Evolutionary conservation across 2,888 invertebrate genomes (phyloP).

Genomic region (Hanleya hanleyi): DNA sequence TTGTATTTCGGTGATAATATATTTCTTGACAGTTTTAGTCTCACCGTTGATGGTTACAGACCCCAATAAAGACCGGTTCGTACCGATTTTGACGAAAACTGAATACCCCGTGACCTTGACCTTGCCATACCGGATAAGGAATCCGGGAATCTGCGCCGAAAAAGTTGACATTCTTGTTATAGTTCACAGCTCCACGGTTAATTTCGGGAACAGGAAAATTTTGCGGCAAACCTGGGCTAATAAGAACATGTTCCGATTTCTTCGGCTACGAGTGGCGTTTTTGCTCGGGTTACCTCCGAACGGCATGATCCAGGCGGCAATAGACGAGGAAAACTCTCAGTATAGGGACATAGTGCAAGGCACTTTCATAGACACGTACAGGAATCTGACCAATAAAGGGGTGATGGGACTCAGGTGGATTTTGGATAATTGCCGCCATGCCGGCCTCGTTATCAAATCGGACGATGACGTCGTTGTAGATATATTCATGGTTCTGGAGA

Average conservation of each 20-base stretch:
- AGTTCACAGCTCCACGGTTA: neutral
- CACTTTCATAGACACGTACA: neutral
- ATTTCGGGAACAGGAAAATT: neutral
- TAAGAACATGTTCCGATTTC: neutral
- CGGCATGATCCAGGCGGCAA: neutral
- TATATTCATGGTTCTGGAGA: neutral
- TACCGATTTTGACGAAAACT: too few species aligned
- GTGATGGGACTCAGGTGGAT: constrained; percentile 4
- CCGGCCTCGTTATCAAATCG: constrained; percentile 4
- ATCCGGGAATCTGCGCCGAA: too few species aligned
- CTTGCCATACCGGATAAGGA: too few species aligned
- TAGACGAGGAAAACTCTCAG: neutral
- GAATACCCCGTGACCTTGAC: too few species aligned
- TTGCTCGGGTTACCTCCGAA: neutral
- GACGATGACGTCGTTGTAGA: constrained; percentile 9
- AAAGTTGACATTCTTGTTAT: too few species aligned
- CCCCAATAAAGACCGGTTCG: too few species aligned
- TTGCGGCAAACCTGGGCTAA: constrained; percentile 6
- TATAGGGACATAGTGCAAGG: constrained; percentile 9
- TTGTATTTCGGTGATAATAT: too few species aligned
- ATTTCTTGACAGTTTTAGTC: too few species aligned
- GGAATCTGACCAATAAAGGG: constrained; percentile 2
- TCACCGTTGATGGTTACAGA: too few species aligned
- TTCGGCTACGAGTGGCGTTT: neutral
- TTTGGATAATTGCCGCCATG: neutral